Evolutionary conservation across 2,888 invertebrate genomes (phyloP).

Genomic region (Pheosia tremula): DNA sequence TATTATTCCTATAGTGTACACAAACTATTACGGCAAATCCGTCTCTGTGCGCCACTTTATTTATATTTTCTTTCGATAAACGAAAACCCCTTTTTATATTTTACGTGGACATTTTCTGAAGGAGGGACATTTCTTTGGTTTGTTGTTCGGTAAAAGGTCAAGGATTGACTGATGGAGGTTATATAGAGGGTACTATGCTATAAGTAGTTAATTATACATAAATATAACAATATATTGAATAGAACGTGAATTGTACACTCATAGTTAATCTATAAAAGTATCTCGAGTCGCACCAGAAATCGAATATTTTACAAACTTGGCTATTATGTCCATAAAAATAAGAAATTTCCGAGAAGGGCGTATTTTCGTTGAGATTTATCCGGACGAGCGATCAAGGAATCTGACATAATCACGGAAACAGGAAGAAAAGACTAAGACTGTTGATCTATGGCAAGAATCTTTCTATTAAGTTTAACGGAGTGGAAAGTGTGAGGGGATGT

Average conservation of each 20-base stretch:
- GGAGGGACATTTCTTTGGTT: conserved; percentile 1
- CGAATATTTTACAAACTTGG: too few relatives aligned
- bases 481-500: conserved; percentile 1
- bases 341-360: not conserved
- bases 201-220: not conserved
- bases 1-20: not conserved
- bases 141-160: not conserved
- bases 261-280: too few relatives aligned
- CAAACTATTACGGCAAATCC: not conserved
- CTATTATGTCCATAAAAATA: not conserved
- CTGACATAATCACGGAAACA: not conserved
- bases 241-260: too few relatives aligned
- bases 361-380: not conserved
- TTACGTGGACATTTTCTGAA: conserved; percentile 1
- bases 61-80: conserved; percentile 2
- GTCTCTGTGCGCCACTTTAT: not conserved
- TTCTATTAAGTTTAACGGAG: conserved; percentile 5
- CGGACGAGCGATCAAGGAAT: not conserved
- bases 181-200: not conserved
- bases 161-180: not conserved
- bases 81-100: conserved; percentile 7
- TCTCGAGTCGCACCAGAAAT: too few relatives aligned
- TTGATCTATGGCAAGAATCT: conserved; percentile 2
- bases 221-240: too few relatives aligned
- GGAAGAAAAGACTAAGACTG: not conserved